Evolutionary conservation across 1,140 invertebrate genomes (phyloP), one percentile per base, ranked within the genome.

Genomic region (Bombyx mandarina): DNA sequence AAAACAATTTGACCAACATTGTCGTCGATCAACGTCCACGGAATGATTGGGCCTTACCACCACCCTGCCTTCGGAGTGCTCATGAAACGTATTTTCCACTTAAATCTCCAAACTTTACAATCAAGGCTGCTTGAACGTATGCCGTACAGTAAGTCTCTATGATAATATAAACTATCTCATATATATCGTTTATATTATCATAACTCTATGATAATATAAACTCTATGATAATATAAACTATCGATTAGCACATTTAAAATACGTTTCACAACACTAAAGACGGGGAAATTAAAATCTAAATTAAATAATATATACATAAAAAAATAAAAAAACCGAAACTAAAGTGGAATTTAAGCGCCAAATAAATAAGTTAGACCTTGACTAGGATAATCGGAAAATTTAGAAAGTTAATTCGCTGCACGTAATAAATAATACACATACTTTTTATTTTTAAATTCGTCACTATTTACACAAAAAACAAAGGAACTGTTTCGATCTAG

Each of bases 401-500:
- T 86, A 66, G 77, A 83, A 79, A 73, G 73, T 75, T 77, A 68
- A 69, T 69, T 69, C 71, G 73, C 73, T 71, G 71, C 75, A 60
- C 77, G 79, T 79, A 81, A 82, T 78, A 80, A 83, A 81, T 78
- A 79, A 78, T 78, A 76, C 66, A 71, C 26, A 35, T 35, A 35
- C 26, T 35, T 35, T 35, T 35, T 35, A 35, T 35, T 76, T 79
- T 78, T 75, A 79, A 81, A 84, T 81, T 82, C 74, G 69, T 78
- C 66, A 73, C 72, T 86, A 86, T 82, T 84, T 82, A 86, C 79
- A 86, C 67, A 35, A 35, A 63, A 65, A 72, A 66, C 76, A 79
- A 81, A 86, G 83, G 83, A 86, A 86, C 83, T 85, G 76, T 82
- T 77, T 81, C 78, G 69, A 74, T 82, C 74, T 85, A 85, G 75